A percentile compares a stretch with the other conserved stretches of the same genome.
phyloP scores from a whole-genome alignment of 1,140 invertebrate genomes.

The Papilio aristodemus region DNA sequence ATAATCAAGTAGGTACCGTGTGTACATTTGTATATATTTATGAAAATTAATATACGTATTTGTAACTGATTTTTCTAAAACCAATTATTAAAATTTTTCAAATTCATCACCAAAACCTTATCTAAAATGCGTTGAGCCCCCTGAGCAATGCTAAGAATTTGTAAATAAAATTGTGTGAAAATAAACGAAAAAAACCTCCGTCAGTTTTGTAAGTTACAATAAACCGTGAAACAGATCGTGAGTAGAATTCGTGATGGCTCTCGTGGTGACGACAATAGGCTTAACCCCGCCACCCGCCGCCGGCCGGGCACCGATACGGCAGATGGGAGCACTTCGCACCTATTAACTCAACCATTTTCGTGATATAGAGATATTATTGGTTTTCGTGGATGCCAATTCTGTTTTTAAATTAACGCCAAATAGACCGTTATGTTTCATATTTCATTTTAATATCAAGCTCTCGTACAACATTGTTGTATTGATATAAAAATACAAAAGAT shows the following conservation, averaged over 20 bases:
- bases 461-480: conserved; percentile 44
- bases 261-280: conserved; percentile 64
- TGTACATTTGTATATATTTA: too few species aligned
- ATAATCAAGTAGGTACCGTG: too few species aligned
- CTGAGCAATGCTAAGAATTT: conserved; percentile 42
- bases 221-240: conserved; percentile 70
- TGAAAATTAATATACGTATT: too few species aligned
- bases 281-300: conserved; percentile 51
- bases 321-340: conserved; percentile 56
- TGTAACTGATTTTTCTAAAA: too few species aligned
- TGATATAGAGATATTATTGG: conserved; percentile 50
- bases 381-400: conserved; percentile 36
- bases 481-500: conserved; percentile 63
- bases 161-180: conserved; percentile 57
- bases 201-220: conserved; percentile 78
- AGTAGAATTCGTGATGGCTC: conserved; percentile 66
- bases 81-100: conserved; percentile 9
- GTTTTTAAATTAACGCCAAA: conserved; percentile 32
- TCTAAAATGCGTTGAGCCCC: conserved; percentile 41
- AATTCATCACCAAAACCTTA: conserved; percentile 41
- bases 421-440: not conserved
- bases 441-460: conserved; percentile 1
- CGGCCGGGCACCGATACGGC: conserved; percentile 46
- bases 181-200: conserved; percentile 64
- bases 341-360: conserved; percentile 60